Base-by-base conservation (phyloP, 2,888 invertebrate genomes). In the Drosophila gaucha region DNA sequence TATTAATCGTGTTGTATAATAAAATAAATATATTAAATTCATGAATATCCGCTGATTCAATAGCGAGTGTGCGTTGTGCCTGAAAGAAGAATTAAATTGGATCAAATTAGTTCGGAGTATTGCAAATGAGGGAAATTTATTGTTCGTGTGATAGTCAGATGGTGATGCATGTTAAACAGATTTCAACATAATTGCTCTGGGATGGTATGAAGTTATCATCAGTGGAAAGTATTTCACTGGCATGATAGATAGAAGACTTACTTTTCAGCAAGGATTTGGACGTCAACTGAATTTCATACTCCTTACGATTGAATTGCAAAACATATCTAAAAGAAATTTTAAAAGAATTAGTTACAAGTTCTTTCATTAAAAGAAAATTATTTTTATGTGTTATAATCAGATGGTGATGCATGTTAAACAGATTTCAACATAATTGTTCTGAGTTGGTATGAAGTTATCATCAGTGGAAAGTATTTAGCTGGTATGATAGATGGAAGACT, bases 321-420 rank as follows among this genome's bases (percentile, higher is more conserved):
- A 3, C 30, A 10, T 3, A 30, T 9, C 30, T 30, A 12, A 30
- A 30, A 30, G 1, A 10, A 30, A 30, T 3, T 30, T 5, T 30
- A 2, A 8, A 9, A 30, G 2, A 30, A 30, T 30, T 30, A 30
- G 9, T 12, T 10, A 30, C 30, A 12, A 9, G 30, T 10, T 30
- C 12, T 30, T 30, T 10, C 6, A 2, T 9, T 30, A 30, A 22
- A 22, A 22, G 8, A 30, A 9, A 8, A 1, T 20, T 10, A 6
- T 8, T 18, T 9, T 8, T 22, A n/a, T 30, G 6, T 35, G 14
- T 33, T 10, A 12, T 31, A 56, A 36, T 88, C 88, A 88, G 84
- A 82, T 89, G 88, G 88, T 88, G 85, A 67, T 84, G 86, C 87
- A 87, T 85, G 87, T 83, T 55, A 60, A 71, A 62, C 18, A 65